Evolutionary conservation across 2,797 vertebrate genomes (phyloP).

Genomic region (Onychomys leucogaster): DNA sequence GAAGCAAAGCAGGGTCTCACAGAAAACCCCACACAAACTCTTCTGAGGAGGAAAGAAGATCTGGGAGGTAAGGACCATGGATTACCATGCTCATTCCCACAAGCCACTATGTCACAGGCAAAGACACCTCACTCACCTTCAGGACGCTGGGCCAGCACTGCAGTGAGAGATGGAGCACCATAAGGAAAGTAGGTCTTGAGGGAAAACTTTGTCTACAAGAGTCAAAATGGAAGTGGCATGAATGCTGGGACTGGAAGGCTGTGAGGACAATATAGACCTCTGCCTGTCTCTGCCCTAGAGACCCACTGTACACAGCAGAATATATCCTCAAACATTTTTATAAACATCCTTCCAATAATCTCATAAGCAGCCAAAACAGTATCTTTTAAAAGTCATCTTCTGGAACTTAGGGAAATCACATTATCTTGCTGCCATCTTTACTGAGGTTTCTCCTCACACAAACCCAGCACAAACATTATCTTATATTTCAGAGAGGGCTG

Average conservation of each 20-base stretch:
- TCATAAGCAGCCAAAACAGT: slow-evolving; percentile 46
- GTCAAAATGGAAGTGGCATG: neutral
- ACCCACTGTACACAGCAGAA: neutral
- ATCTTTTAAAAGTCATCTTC: slow-evolving; percentile 21
- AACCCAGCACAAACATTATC: neutral
- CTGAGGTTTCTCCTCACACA: neutral
- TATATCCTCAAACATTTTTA: neutral
- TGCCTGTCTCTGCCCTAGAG: neutral
- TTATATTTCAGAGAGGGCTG: neutral
- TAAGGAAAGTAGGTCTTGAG: slow-evolving; percentile 93
- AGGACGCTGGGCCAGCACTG: slow-evolving; percentile 88
- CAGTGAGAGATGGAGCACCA: slow-evolving; percentile 88
- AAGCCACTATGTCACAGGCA: neutral
- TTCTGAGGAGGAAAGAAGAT: neutral
- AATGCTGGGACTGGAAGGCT: neutral
- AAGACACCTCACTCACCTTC: slow-evolving; percentile 89
- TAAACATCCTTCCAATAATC: neutral
- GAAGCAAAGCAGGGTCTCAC: neutral
- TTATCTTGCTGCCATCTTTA: neutral
- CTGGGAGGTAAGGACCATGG: neutral
- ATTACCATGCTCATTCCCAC: neutral
- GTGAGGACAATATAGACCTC: neutral
- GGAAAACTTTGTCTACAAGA: slow-evolving; percentile 88
- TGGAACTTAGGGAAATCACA: slow-evolving; percentile 18
- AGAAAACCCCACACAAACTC: too few species aligned